A percentile compares a stretch with the other conserved stretches of the same genome.
Evolutionary conservation across 2,797 vertebrate species (phyloP).

Genomic region (Muraenolepis orangiensis): DNA sequence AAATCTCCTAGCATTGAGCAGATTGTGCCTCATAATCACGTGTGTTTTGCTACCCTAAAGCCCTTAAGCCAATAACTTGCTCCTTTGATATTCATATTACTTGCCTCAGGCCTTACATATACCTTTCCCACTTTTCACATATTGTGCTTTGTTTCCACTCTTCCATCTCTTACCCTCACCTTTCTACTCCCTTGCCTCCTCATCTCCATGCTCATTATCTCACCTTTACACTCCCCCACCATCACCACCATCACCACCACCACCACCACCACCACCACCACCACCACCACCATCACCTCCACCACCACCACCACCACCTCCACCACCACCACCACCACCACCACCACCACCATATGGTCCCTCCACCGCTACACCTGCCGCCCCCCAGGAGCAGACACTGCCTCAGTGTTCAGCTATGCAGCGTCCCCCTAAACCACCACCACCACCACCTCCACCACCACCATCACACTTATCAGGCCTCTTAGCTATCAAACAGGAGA

Average conservation of each 20-base stretch:
- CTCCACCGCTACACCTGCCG: not conserved
- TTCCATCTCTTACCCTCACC: not conserved
- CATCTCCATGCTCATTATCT: not conserved
- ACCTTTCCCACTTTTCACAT: not conserved
- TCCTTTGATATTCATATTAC: not conserved
- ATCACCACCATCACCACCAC: too few species aligned
- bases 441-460: conserved; percentile 1
- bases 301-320: not conserved
- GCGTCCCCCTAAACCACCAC: conserved; percentile 42
- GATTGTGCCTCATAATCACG: not conserved
- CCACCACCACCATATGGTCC: not conserved
- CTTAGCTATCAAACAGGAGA: conserved; percentile 20
- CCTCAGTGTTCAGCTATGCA: conserved; percentile 39
- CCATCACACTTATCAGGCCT: not conserved
- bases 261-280: not conserved
- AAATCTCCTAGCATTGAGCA: not conserved
- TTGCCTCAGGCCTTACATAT: not conserved
- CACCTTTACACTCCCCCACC: not conserved
- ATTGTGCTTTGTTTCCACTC: not conserved
- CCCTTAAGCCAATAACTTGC: not conserved
- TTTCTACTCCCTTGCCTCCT: not conserved
- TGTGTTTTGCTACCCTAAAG: not conserved
- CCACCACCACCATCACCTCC: not conserved
- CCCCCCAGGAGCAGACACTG: conserved; percentile 26
- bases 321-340: not conserved